Base-by-base conservation (phyloP, 1,140 invertebrate genomes). In the Drosophila tsacasi region DNA sequence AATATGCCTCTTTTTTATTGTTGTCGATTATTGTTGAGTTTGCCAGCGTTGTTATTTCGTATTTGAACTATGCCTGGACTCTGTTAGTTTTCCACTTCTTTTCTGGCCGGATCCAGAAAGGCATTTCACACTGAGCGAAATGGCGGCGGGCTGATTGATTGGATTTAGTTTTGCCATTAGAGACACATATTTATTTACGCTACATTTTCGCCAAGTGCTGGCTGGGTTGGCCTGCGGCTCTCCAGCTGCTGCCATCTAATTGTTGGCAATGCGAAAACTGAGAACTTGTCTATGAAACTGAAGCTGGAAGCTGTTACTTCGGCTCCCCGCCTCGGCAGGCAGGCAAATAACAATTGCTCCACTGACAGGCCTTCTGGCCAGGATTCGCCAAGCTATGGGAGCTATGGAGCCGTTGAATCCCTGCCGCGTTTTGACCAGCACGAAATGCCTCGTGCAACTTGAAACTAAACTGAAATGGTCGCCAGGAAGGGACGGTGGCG, bases 261-360 rank as follows among this genome's bases (percentile, higher is more conserved):
- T 90, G 85, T 82, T 86, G 72, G 73, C 79, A 75, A 74, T 90
- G 78, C 83, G 85, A 91, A 90, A 89, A 73, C 84, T 73, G 84
- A 90, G 84, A 76, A 83, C 66, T 82, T 82, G 76, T 71, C 76
- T 64, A 58, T 78, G 73, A 64, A 77, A 76, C 76, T 63, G 35
- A 54, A 72, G 67, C 81, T 63, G 68, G 54, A 40, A 40, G 74
- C 61, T 72, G 54, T 49, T 73, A 59, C 68, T 39, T 30, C 32
- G 13, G 15, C 63, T 25, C 32, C 27, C 40, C 39, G 40, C 19
- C 55, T 66, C 57, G 58, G 50, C 68, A 80, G 58, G 50, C 68
- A 80, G 74, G 81, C 85, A 90, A 85, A 85, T 89, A 89, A 90
- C 85, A 89, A 89, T 89, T 89, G 85, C 82, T 89, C 80, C 81